Base-by-base conservation (phyloP, 2,888 invertebrate species). In the Chymomyza amoena region DNA sequence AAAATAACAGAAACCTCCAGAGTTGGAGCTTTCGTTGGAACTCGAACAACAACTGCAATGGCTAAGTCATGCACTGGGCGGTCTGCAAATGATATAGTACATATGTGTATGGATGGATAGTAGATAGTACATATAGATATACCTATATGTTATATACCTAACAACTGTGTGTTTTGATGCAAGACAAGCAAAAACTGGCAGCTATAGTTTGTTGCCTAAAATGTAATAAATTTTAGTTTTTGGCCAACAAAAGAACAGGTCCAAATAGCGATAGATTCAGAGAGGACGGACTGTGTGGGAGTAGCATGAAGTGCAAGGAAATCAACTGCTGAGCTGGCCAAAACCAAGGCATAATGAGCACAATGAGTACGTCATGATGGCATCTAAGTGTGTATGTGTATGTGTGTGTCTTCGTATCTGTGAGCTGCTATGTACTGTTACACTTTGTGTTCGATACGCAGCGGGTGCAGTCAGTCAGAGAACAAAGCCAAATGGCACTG, bases 11-110 rank as follows among this genome's bases (percentile, higher is more conserved):
- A 20, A 28, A 63, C 52, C 6, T 20, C 66, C 28, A 52, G 60
- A 61, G 45, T 66, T 66, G 61, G 76, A 80, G 39, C 39, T 82
- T 74, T 81, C 82, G 80, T 82, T 82, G 72, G 79, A 32, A 28
- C 72, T 80, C 72, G 74, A 74, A 7, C 61, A 50, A 18, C 28
- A 62, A 50, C 52, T 18, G 45, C 50, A 67, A 61, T 57, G 68
- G 63, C 63, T 66, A 65, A 57, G 69, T 25, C 87, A 88, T 79
- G 87, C 77, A 73, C 79, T 86, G 74, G 87, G 87, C 88, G 84
- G 76, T 68, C 69, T 78, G 57, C 54, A 54, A 54, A n/a, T 54
- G 54, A 54, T 16, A 20, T 20, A 45, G 32, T 51, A 51, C 13
- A 52, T 52, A 54, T 54, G 9, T 20, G 13, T 54, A 54, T 54